Percentiles rank a stretch among this genome's conserved stretches.
These are phyloP conservation scores for Epirrhoe tristata DNA, from an alignment of 2,888 invertebrate species.

Conservation along the genomic window DNA sequence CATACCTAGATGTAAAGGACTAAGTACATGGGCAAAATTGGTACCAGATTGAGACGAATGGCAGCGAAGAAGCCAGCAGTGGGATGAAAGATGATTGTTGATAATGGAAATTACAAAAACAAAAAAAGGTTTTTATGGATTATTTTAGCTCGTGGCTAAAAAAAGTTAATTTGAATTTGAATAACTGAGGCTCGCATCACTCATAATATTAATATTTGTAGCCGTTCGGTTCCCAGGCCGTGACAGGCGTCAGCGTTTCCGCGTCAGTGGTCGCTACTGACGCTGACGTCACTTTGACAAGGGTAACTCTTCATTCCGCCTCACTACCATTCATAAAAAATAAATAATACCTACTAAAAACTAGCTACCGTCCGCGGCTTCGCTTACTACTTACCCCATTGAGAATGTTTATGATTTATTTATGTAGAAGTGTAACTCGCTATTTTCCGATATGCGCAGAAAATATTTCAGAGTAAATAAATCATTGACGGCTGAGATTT, in stretches of 20 bases:
- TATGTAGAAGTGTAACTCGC: neutral
- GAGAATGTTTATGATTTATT: neutral
- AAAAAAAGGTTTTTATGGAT: too few species aligned
- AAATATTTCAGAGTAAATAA: too few species aligned
- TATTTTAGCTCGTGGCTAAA: too few species aligned
- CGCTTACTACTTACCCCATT: neutral
- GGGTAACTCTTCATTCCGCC: constrained; percentile 44
- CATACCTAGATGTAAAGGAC: too few species aligned
- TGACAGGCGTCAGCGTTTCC: constrained; percentile 48
- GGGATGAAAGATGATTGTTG: too few species aligned
- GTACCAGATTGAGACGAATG: too few species aligned
- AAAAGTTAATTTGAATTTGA: neutral
- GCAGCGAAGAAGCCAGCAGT: too few species aligned
- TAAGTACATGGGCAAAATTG: too few species aligned
- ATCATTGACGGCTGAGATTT: too few species aligned
- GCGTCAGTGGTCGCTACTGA: constrained; percentile 55
- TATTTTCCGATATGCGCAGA: too few species aligned
- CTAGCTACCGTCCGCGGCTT: neutral
- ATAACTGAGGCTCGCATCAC: constrained; percentile 16
- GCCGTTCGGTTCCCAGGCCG: constrained; percentile 23
- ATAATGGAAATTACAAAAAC: too few species aligned
- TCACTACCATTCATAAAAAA: constrained; percentile 16
- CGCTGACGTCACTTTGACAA: constrained; percentile 48
- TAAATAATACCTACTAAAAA: neutral
- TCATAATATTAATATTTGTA: constrained; percentile 38